Evolutionary conservation across 53 echinoderm and acorn worm genomes (phyloP), one percentile per base, ranked within the genome.

Genomic region (Holothuria leucospilota): DNA sequence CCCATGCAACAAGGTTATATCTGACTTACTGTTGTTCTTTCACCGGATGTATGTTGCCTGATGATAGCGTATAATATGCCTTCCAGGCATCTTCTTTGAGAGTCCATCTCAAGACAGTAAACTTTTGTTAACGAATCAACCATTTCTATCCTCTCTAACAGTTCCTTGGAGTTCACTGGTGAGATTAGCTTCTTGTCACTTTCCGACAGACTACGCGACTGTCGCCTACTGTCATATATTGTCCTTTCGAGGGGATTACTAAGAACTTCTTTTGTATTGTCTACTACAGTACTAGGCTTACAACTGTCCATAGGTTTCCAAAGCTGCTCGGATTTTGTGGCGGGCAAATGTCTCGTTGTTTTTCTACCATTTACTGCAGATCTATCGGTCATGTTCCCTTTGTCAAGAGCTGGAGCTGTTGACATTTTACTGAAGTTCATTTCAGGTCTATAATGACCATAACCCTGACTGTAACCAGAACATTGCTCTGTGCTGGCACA

Each of bases 61-160:
- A 96, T 93, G 40, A 94, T 92, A 56, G 88, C 91, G 40, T 88
- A 66, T 8, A 96, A 89, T 64, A 96, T 96, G 60, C 91, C 82
- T 68, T 96, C 94, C 21, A 96, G 69, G 59, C 94, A 95, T 27
- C 58, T 59, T 59, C 90, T 72, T 77, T 96, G 96, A 16, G 85
- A 87, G 34, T 93, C 88, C 87, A 96, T 93, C 56, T 91, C 93
- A 28, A 78, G 65, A 49, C 86, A 90, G 58, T 96, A 96, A 8
- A 91, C 96, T 34, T 90, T 88, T 29, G 91, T 92, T 65, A 96
- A 69, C 12, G 89, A 70, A 41, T 93, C 91, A 14, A 96, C 92
- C 39, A 89, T 78, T 26, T 92, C 92, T 39, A 92, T 92, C 23
- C 92, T 89, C 63, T 96, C 83, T 39, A 90, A 23, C n/a, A 91